phyloP scores from a whole-genome alignment of 2,888 invertebrate species.

The Bellardia pandia region DNA sequence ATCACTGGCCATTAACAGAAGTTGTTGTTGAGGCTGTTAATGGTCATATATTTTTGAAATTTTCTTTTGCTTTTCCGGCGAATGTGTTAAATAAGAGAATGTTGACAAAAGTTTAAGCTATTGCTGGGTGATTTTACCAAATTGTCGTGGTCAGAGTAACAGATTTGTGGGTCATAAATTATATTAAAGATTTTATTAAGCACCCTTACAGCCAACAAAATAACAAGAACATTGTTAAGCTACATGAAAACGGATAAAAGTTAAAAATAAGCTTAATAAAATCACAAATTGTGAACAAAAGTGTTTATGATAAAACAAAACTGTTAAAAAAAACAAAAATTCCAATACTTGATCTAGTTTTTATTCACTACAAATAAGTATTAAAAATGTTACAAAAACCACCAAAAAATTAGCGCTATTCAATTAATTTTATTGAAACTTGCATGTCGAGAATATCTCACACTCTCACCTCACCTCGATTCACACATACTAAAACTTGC shows the following conservation, averaged over 20 bases:
- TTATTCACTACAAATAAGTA: too few species aligned
- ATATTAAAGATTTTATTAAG: slow-evolving; percentile 30
- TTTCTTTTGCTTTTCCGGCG: neutral
- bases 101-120: neutral
- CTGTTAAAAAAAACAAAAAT: neutral
- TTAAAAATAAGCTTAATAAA: neutral
- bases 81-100: neutral
- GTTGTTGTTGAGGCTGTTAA: neutral
- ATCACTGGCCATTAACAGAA: slow-evolving; percentile 33
- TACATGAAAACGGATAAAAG: neutral
- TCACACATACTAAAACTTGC: neutral
- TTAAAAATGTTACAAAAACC: neutral
- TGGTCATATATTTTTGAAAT: neutral
- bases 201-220: neutral
- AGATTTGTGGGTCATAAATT: slow-evolving; percentile 11
- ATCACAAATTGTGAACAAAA: neutral
- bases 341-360: too few species aligned
- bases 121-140: slow-evolving; percentile 1
- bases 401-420: neutral
- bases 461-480: neutral
- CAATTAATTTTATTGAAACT: slow-evolving; percentile 22
- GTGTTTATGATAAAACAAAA: neutral
- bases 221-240: neutral
- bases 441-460: neutral
- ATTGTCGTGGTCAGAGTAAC: neutral